These are phyloP conservation scores for Danio rerio DNA, from an alignment of 2,113 vertebrate genomes.

Conservation along the genomic window GRCz12tu NC_133193.1:53212501-53213000, in stretches of 20 bases:
- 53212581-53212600: neutral
- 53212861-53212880: no score
- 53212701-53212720: conserved; percentile 56
- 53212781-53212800: neutral
- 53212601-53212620: neutral
- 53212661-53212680: conserved; percentile 33
- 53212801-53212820: no score
- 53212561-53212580: neutral
- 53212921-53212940: no score
- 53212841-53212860: no score
- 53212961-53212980: no score
- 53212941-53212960: no score
- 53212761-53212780: neutral
- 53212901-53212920: no score
- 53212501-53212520: neutral
- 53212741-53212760: conserved; percentile 14
- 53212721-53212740: conserved; percentile 53
- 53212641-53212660: neutral
- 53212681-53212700: conserved; percentile 79
- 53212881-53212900: no score
- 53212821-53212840: no score
- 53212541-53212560: conserved; percentile 15
- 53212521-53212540: neutral
- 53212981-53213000: no score
- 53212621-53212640: neutral